Conservation (phyloP, 2,113 vertebrate species). For the Morone saxatilis region DNA sequence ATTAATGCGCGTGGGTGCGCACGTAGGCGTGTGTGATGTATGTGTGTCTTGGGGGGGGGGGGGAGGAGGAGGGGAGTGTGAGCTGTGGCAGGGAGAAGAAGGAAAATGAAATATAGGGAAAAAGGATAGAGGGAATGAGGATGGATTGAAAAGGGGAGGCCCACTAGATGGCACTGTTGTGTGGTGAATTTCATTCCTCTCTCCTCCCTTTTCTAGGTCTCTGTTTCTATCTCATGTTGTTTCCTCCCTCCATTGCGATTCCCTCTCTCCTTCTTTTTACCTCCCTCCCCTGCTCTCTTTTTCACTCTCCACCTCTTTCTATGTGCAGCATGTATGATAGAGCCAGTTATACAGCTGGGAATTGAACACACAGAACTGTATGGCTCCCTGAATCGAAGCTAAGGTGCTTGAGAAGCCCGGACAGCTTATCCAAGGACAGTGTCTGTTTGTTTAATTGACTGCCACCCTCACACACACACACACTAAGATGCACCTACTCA, state of each 20-base stretch:
- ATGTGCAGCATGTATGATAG: conserved; percentile 69
- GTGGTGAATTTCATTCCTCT: conserved; percentile 65
- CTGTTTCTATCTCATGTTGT: conserved; percentile 65
- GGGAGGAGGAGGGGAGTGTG: too few relatives aligned
- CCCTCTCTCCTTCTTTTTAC: conserved; percentile 24
- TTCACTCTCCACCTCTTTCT: conserved; percentile 25
- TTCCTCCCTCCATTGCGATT: conserved; percentile 15
- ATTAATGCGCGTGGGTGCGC: conserved; percentile 26
- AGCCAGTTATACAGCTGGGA: conserved; percentile 75
- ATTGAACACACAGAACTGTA: conserved; percentile 71
- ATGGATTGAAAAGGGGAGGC: background rate
- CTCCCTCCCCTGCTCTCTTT: conserved; percentile 1
- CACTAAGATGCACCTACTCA: background rate
- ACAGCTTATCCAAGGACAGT: conserved; percentile 64
- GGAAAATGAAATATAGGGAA: conserved; percentile 27
- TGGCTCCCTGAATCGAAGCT: conserved; percentile 58
- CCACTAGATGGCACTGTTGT: conserved; percentile 82
- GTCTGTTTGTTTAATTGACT: conserved; percentile 73
- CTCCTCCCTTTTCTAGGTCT: conserved; percentile 68
- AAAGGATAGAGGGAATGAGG: conserved; percentile 4
- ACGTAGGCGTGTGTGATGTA: conserved; percentile 21
- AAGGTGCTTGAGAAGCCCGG: conserved; percentile 49
- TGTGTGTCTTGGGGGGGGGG: conserved; percentile 11
- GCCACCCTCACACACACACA: conserved; percentile 15
- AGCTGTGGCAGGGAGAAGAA: conserved; percentile 14